A percentile compares a stretch with the other conserved stretches of the same genome.
Evolutionary conservation across 2,888 invertebrate species (phyloP).

Genomic region (Zhuqinia jingwanae): DNA sequence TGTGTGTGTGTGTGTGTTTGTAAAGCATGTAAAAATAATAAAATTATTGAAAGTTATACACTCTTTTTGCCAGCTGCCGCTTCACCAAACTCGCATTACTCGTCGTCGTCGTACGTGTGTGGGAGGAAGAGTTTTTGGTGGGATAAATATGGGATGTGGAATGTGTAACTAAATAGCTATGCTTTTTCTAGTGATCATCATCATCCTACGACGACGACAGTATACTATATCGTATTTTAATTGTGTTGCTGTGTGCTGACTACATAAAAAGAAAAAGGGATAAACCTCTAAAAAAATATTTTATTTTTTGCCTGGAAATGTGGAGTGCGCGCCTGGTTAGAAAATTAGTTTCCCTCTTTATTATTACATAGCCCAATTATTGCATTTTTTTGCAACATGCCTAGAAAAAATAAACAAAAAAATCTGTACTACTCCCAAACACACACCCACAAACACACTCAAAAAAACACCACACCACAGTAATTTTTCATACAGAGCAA

Average conservation of each 20-base stretch:
- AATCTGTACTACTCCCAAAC: background rate
- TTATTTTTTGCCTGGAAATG: background rate
- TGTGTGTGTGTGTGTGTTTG: no score
- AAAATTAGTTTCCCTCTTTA: background rate
- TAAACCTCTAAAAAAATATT: conserved; percentile 14
- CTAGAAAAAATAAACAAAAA: conserved; percentile 33
- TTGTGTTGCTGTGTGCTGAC: conserved; percentile 4
- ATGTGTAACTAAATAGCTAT: background rate
- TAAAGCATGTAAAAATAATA: conserved; percentile 40
- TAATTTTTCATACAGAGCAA: no score
- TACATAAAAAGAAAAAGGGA: conserved; percentile 16
- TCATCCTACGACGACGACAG: background rate
- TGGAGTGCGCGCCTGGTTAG: background rate
- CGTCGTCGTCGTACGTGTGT: background rate
- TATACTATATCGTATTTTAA: background rate
- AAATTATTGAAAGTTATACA: conserved; percentile 25
- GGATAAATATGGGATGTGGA: background rate
- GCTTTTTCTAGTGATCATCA: background rate
- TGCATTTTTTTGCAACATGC: conserved; percentile 8
- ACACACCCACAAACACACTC: background rate
- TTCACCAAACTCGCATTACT: conserved; percentile 13
- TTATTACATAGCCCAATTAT: conserved; percentile 19
- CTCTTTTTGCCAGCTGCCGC: conserved; percentile 56
- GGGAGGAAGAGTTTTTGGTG: background rate
- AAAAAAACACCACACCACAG: no score